These are phyloP conservation scores for Myiopsitta monachus DNA, from an alignment of 2,113 vertebrate genomes.

Conservation along the genomic window DNA sequence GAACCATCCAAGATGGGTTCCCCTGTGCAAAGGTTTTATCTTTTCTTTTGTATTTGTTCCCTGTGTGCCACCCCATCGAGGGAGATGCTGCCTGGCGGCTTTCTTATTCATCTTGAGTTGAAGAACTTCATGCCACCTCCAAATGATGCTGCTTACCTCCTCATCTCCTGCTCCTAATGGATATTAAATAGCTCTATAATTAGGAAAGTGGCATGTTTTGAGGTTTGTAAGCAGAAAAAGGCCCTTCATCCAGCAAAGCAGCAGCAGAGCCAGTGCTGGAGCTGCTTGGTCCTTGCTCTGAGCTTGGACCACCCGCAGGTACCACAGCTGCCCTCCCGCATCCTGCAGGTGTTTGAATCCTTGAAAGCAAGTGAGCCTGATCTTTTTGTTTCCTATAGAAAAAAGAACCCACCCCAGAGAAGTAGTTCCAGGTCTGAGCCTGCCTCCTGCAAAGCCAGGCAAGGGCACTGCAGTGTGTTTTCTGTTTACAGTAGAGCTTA, in stretches of 20 bases:
- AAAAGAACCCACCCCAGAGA: neutral
- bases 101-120: fast-evolving
- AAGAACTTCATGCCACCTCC: neutral
- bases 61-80: fast-evolving
- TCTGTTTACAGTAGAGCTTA: constrained; percentile 53
- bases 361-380: neutral
- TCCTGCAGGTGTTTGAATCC: constrained; percentile 15
- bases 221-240: neutral
- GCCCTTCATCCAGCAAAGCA: neutral
- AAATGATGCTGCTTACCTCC: neutral
- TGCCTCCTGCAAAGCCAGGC: constrained; percentile 17
- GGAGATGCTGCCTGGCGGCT: neutral
- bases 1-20: fast-evolving
- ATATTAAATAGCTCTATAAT: neutral
- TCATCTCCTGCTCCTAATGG: neutral
- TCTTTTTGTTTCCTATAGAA: neutral
- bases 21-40: neutral
- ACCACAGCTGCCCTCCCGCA: neutral
- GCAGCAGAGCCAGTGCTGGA: neutral
- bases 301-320: neutral
- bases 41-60: neutral
- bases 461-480: neutral
- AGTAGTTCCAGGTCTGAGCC: constrained; percentile 2
- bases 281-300: fast-evolving
- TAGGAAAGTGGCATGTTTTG: neutral